Evolutionary conservation across 2,113 vertebrate genomes (phyloP).

Genomic region (Apus apus): DNA sequence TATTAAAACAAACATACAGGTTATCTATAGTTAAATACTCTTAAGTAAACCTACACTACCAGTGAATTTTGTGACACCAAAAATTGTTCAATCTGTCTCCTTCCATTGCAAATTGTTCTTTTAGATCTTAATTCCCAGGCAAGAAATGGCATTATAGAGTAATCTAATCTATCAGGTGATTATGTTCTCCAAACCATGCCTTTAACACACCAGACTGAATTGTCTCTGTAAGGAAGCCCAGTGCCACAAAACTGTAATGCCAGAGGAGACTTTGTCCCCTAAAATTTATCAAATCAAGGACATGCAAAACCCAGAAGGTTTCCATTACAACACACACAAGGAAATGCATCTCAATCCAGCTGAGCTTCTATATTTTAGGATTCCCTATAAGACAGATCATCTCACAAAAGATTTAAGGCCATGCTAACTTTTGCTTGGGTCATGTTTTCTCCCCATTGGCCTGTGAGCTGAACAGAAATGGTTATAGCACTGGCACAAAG

Average conservation of each 20-base stretch:
- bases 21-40: neutral
- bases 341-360: neutral
- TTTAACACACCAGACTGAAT: neutral
- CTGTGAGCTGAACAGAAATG: neutral
- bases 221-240: neutral
- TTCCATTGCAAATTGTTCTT: neutral
- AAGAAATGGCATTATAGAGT: neutral
- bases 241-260: neutral
- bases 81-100: neutral
- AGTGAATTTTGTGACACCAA: neutral
- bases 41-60: neutral
- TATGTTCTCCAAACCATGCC: neutral
- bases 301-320: neutral
- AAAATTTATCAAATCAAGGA: neutral
- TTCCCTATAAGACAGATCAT: neutral
- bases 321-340: neutral
- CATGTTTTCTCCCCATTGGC: neutral
- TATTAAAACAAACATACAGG: conserved; percentile 14
- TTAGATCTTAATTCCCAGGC: neutral
- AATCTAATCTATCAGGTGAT: neutral
- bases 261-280: neutral
- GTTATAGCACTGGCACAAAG: neutral
- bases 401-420: neutral
- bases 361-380: neutral
- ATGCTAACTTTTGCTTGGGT: conserved; percentile 2